Percentiles rank a stretch among this genome's conserved stretches.
These are phyloP conservation scores for Pachliopta kotzebuea DNA, from an alignment of 2,888 invertebrate genomes.

Conservation along the genomic window DNA sequence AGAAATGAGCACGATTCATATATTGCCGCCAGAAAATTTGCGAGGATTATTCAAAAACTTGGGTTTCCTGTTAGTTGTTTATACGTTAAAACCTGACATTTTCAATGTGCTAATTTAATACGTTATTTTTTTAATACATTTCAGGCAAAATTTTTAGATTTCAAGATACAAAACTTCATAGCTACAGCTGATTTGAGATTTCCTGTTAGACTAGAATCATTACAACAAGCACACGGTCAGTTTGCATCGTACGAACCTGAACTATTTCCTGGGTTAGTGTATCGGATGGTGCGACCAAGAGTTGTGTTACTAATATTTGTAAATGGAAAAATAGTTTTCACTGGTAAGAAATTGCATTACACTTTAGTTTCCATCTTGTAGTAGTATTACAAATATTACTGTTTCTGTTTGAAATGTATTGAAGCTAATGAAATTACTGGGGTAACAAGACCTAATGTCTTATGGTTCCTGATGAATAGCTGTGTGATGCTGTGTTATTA, in stretches of 20 bases:
- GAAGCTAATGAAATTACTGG: too few relatives aligned
- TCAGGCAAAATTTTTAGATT: constrained; percentile 86
- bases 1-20: constrained; percentile 88
- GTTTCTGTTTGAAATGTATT: too few relatives aligned
- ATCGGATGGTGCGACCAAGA: constrained; percentile 97
- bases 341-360: constrained; percentile 70
- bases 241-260: constrained; percentile 97
- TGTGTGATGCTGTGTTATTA: too few relatives aligned
- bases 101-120: constrained; percentile 2
- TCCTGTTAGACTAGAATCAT: constrained; percentile 86
- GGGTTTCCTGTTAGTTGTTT: constrained; percentile 83
- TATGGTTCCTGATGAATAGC: too few relatives aligned
- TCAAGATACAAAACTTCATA: constrained; percentile 89
- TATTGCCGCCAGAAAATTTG: constrained; percentile 89
- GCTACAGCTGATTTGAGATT: constrained; percentile 88
- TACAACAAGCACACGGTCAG: constrained; percentile 87
- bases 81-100: neutral
- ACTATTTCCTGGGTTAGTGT: constrained; percentile 98
- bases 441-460: too few relatives aligned
- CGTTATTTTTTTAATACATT: constrained; percentile 39
- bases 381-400: too few relatives aligned
- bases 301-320: constrained; percentile 99
- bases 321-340: constrained; percentile 98
- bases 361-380: neutral
- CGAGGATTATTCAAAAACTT: constrained; percentile 90